Base-by-base conservation (phyloP, 2,888 invertebrate genomes). In the Clivina fossor region DNA sequence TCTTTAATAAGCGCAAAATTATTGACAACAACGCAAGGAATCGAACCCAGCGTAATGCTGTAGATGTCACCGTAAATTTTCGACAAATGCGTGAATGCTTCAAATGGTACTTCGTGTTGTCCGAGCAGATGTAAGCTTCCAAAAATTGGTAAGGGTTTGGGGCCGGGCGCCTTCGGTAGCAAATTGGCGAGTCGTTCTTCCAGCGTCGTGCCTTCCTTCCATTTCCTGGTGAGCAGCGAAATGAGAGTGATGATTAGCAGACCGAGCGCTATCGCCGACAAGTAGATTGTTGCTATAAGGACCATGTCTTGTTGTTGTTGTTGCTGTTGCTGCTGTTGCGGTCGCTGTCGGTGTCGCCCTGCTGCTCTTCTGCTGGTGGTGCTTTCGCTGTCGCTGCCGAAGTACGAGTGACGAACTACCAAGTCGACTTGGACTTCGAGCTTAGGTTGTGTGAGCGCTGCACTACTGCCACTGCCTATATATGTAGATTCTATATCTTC, bases 21-120 rank as follows among this genome's bases (percentile, higher is more conserved):
- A 69, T 86, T 89, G 32, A 90, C 88, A 18, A 90, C 83, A 15
- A 90, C 74, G 70, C 89, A 90, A 40, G 81, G 80, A 0, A 82
- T 77, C 9, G 79, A 73, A 1, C 90, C 90, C 59, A 90, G 73
- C 48, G 79, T 81, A 58, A 90, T 74, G 58, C 81, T 80, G 71
- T 82, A 90, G 35, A 89, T 83, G 63, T 88, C 85, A 2, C 90
- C 90, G 66, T 87, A 88, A 11, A 76, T 72, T 63, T 81, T 80
- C 2, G 86, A 77, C 33, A 90, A 68, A n/a, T 78, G 80, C 0
- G 85, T 83, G 62, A 90, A 88, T 2, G 83, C 83, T 61, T 84
- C 82, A 63, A 88, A 89, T 0, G 90, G 88, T 2, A 80, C 80
- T 46, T 82, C 81, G 62, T 78, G 76, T 57, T 80, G 74, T 28